Evolutionary conservation across 2,888 invertebrate genomes (phyloP).

Genomic region (Volucella bombylans): DNA sequence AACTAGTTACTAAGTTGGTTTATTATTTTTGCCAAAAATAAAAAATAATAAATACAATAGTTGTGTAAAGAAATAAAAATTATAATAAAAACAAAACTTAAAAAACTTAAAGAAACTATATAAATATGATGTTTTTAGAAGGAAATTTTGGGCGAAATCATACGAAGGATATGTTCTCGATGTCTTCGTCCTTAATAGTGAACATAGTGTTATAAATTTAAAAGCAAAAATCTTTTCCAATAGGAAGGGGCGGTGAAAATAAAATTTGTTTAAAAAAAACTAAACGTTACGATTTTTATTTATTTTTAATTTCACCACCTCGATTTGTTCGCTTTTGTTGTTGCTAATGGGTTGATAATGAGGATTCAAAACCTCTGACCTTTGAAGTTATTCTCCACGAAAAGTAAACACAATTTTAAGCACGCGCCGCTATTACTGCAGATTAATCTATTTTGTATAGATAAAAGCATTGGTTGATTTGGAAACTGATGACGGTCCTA

Average conservation of each 20-base stretch:
- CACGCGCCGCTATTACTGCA: no score
- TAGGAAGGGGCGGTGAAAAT: slow-evolving; percentile 59
- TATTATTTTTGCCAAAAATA: slow-evolving; percentile 62
- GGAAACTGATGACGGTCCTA: no score
- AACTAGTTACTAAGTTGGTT: slow-evolving; percentile 55
- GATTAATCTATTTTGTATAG: no score
- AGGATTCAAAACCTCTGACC: no score
- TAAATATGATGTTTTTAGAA: slow-evolving; percentile 59
- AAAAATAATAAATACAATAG: slow-evolving; percentile 44
- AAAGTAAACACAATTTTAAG: no score
- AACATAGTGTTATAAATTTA: slow-evolving; percentile 69
- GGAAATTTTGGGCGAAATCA: slow-evolving; percentile 37
- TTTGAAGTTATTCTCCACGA: no score
- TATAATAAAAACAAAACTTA: not conserved
- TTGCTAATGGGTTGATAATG: not conserved
- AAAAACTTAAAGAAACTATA: not conserved
- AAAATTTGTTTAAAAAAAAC: slow-evolving; percentile 74
- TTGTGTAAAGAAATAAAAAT: slow-evolving; percentile 50
- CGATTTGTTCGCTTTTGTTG: not conserved
- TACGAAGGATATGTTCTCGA: slow-evolving; percentile 4
- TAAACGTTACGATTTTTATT: slow-evolving; percentile 31
- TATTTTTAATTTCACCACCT: slow-evolving; percentile 32
- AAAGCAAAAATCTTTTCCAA: slow-evolving; percentile 58
- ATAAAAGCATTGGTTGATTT: no score
- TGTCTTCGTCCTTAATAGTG: slow-evolving; percentile 46